Conservation (phyloP, 2,888 invertebrate genomes). For the Listrodromus nycthemerus region DNA sequence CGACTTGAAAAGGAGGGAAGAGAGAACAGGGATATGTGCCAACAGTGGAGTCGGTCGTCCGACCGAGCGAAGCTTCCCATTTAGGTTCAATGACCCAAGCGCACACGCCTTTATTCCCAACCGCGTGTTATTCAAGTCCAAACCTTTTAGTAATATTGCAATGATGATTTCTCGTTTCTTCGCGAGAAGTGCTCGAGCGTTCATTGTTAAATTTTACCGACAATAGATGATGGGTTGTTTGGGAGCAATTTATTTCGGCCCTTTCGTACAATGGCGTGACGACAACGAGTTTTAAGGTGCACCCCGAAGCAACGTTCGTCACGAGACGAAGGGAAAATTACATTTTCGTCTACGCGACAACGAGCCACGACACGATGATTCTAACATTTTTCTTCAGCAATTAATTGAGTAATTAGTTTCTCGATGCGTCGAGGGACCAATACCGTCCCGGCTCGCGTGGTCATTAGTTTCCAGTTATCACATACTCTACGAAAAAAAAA, state of each 20-base stretch:
- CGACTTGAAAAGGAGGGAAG: background rate
- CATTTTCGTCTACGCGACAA: constrained; percentile 10
- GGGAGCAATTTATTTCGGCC: constrained; percentile 6
- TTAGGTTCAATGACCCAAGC: constrained; percentile 26
- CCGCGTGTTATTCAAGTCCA: background rate
- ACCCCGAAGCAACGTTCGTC: background rate
- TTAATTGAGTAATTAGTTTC: constrained; percentile 10
- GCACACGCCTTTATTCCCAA: constrained; percentile 27
- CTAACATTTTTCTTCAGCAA: constrained; percentile 10
- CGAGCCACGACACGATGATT: background rate
- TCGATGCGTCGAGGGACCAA: constrained; percentile 23
- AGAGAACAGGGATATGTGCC: background rate
- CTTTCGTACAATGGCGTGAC: background rate
- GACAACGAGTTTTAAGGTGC: background rate
- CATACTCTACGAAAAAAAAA: no score
- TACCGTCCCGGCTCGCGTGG: background rate
- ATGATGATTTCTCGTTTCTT: constrained; percentile 14
- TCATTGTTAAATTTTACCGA: background rate
- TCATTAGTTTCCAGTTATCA: background rate
- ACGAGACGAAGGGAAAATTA: background rate
- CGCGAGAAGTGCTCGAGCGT: background rate
- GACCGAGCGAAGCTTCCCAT: constrained; percentile 23
- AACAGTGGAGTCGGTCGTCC: constrained; percentile 10
- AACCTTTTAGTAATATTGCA: constrained; percentile 5
- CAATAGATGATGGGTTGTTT: background rate